These are phyloP conservation scores for Seira sanloemensis DNA, from an alignment of 2,888 invertebrate species.

Conservation along the genomic window DNA sequence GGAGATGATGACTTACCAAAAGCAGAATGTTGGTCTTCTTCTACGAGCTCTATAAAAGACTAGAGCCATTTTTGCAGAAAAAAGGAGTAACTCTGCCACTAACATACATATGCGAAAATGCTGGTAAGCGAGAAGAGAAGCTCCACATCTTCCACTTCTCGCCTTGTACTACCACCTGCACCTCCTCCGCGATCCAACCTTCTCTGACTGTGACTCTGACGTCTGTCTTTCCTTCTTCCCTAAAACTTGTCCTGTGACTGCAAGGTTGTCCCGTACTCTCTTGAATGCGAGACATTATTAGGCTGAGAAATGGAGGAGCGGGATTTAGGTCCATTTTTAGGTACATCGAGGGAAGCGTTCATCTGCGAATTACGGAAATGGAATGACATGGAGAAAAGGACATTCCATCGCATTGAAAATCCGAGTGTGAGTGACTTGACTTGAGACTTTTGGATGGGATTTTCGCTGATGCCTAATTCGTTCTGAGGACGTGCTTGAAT, in stretches of 20 bases:
- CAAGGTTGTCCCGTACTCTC: not conserved
- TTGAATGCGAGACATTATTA: too few relatives aligned
- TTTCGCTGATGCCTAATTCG: too few relatives aligned
- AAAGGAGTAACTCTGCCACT: too few relatives aligned
- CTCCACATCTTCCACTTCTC: not conserved
- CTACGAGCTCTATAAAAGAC: not conserved
- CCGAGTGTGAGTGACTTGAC: not conserved
- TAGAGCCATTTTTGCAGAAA: too few relatives aligned
- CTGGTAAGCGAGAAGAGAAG: too few relatives aligned
- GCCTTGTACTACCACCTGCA: not conserved
- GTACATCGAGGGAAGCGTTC: not conserved
- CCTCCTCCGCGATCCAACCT: constrained; percentile 4
- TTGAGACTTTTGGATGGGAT: too few relatives aligned
- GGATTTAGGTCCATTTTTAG: not conserved
- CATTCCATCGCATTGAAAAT: not conserved
- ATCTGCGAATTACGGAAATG: not conserved
- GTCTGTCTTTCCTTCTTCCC: too few relatives aligned
- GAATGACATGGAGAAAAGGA: not conserved
- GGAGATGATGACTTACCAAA: too few relatives aligned
- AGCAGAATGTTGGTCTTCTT: not conserved
- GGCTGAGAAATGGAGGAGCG: not conserved
- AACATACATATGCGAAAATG: too few relatives aligned
- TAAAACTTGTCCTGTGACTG: not conserved
- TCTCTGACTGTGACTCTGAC: too few relatives aligned
- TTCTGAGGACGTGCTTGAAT: too few relatives aligned